phyloP scores from a whole-genome alignment of 2,797 vertebrate species.

The Saguinus oedipus region DNA sequence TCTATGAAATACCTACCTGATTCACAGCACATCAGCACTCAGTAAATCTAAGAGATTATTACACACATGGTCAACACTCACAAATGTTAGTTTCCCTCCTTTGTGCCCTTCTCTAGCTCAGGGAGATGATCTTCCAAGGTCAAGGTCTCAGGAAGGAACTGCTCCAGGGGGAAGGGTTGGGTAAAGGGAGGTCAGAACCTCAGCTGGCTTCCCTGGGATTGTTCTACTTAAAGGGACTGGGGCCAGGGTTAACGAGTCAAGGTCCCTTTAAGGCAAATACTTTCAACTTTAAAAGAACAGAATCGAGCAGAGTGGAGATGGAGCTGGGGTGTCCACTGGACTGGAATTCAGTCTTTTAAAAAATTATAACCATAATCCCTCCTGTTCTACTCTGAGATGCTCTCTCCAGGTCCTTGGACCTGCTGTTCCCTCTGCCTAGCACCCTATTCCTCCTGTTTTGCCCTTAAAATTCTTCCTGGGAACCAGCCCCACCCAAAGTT shows the following conservation, averaged over 20 bases:
- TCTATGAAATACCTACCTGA: neutral
- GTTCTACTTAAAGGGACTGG: neutral
- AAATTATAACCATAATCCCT: neutral
- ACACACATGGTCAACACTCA: neutral
- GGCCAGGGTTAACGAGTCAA: neutral
- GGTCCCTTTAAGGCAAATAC: neutral
- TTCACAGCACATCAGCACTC: neutral
- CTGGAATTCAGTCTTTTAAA: neutral
- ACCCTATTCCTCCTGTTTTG: neutral
- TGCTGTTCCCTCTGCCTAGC: too few relatives aligned
- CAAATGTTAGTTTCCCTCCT: neutral
- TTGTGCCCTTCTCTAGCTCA: too few relatives aligned
- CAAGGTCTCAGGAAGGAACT: neutral
- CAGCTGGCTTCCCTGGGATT: neutral
- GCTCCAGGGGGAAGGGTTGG: neutral
- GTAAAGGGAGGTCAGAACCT: neutral
- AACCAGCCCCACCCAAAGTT: neutral
- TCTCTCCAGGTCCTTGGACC: neutral
- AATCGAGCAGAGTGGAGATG: neutral
- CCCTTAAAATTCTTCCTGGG: neutral
- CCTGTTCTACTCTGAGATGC: neutral
- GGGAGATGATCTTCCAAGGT: neutral
- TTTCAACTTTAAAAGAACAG: neutral
- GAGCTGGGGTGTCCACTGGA: neutral
- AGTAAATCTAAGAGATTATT: rapidly evolving